Evolutionary conservation across 2,113 vertebrate species (phyloP).

Genomic region (Ophthalmolycus amberensis): DNA sequence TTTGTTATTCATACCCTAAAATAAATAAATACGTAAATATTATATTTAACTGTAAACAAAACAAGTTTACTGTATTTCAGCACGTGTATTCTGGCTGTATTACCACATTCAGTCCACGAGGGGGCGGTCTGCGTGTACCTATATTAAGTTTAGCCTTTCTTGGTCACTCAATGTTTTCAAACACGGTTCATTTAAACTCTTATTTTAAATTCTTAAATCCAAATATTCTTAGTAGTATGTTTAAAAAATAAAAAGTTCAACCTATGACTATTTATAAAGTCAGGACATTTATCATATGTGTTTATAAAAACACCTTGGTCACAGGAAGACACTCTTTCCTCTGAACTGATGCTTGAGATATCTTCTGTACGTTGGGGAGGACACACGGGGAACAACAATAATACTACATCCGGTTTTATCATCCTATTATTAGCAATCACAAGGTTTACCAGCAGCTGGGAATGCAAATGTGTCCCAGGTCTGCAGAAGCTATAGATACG

Average conservation of each 20-base stretch:
- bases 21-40: background rate
- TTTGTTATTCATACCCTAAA: background rate
- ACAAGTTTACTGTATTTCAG: background rate
- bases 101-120: slow-evolving; percentile 47
- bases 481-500: slow-evolving; percentile 74
- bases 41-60: background rate
- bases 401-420: slow-evolving; percentile 68
- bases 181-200: background rate
- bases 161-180: background rate
- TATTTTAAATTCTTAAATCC: background rate
- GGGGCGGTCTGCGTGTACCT: slow-evolving; percentile 13
- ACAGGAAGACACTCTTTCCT: background rate
- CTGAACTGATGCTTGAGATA: slow-evolving; percentile 2
- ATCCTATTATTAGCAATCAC: slow-evolving; percentile 68
- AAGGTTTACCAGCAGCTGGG: slow-evolving; percentile 77
- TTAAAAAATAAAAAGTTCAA: background rate
- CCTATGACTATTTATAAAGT: background rate
- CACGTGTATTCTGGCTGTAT: background rate
- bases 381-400: slow-evolving; percentile 66
- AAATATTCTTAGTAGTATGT: background rate
- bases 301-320: background rate
- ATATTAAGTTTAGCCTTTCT: background rate
- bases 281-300: background rate
- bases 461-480: slow-evolving; percentile 74
- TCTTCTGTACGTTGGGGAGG: slow-evolving; percentile 9